phyloP scores from a whole-genome alignment of 2,888 invertebrate species.

The Ochropleura plecta region DNA sequence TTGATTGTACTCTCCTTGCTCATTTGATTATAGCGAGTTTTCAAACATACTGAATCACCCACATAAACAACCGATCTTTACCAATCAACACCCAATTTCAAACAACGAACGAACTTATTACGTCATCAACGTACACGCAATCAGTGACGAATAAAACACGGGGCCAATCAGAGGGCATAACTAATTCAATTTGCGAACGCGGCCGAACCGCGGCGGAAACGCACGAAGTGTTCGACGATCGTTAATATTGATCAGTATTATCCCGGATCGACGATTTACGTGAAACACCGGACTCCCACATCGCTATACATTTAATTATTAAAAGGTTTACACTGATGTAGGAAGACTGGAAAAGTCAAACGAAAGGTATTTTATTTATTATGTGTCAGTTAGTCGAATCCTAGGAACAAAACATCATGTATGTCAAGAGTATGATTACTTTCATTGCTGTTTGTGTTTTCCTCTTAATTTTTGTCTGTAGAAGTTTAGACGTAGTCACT shows the following conservation, averaged over 20 bases:
- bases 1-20: neutral
- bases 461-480: too few species aligned
- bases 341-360: conserved; percentile 60
- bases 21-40: neutral
- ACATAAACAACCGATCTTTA: conserved; percentile 43
- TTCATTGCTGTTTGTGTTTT: too few species aligned
- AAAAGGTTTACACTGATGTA: conserved; percentile 69
- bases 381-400: too few species aligned
- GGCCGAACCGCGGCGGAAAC: conserved; percentile 57
- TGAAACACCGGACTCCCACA: conserved; percentile 71
- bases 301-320: conserved; percentile 84
- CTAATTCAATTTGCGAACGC: conserved; percentile 75
- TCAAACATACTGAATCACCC: conserved; percentile 17
- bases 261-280: conserved; percentile 77
- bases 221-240: conserved; percentile 68
- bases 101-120: conserved; percentile 61
- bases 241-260: conserved; percentile 84
- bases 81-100: conserved; percentile 64
- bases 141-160: conserved; percentile 62
- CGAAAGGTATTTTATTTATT: neutral
- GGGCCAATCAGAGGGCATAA: conserved; percentile 75
- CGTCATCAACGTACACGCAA: conserved; percentile 64
- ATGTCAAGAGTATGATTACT: too few species aligned
- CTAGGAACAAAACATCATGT: too few species aligned
- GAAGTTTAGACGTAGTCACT: too few species aligned